Conservation (phyloP, 2,888 invertebrate genomes). For the Caprella mutica region DNA sequence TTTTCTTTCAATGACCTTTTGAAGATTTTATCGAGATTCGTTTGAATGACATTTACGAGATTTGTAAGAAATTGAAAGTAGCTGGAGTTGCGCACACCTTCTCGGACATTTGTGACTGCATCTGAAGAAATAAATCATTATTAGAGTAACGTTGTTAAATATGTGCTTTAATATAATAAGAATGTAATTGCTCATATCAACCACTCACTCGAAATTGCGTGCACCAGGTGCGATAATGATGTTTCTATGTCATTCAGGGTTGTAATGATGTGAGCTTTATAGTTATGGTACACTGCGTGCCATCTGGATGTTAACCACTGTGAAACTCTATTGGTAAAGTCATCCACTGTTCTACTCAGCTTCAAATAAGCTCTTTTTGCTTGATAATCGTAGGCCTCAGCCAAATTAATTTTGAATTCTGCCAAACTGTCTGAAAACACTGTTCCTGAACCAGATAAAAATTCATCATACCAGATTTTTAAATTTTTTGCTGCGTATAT, state of each 20-base stretch:
- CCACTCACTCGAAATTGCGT: neutral
- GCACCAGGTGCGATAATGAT: neutral
- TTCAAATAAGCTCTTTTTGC: conserved; percentile 21
- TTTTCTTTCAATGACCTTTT: neutral
- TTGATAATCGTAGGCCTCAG: conserved; percentile 13
- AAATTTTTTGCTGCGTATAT: neutral
- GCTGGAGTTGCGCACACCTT: neutral
- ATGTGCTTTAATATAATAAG: neutral
- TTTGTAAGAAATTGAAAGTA: neutral
- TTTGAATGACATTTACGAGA: neutral
- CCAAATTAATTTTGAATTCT: neutral
- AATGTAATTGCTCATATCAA: neutral
- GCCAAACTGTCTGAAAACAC: neutral
- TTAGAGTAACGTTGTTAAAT: neutral
- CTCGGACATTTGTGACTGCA: neutral
- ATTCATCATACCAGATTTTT: neutral
- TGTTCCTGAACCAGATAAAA: neutral
- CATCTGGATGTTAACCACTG: conserved; percentile 26
- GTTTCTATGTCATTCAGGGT: conserved; percentile 29
- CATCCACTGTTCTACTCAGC: conserved; percentile 16
- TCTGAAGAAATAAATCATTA: neutral
- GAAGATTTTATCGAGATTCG: neutral
- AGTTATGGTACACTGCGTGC: conserved; percentile 27
- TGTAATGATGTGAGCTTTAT: conserved; percentile 30
- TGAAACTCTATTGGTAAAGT: conserved; percentile 16